phyloP scores from a whole-genome alignment of 1,140 invertebrate species.

The Hermatobates lingyangjiaoensis region DNA sequence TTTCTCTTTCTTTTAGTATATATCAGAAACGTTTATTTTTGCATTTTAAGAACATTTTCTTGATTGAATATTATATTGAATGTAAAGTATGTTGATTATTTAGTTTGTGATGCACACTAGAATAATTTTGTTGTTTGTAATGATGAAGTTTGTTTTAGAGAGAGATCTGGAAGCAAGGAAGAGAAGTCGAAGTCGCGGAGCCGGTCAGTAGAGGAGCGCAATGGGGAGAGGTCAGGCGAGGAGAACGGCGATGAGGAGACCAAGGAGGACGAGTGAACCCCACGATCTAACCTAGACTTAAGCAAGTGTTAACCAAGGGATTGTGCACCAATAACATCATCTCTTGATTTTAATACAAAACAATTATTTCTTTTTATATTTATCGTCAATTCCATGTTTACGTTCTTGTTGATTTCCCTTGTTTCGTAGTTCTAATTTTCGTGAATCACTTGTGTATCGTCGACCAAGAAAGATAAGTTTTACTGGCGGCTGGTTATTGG shows the following conservation, averaged over 20 bases:
- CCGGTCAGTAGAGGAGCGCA: constrained; percentile 29
- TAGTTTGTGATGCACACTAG: background rate
- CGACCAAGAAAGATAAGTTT: background rate
- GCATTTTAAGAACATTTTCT: background rate
- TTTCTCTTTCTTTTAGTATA: background rate
- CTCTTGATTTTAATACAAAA: background rate
- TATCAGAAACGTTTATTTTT: background rate
- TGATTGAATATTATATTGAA: background rate
- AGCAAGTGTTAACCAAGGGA: background rate
- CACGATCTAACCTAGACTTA: background rate
- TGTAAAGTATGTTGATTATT: background rate
- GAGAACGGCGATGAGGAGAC: constrained; percentile 15
- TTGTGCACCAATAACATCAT: background rate
- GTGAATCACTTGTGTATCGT: background rate
- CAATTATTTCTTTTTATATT: background rate
- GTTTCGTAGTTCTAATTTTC: background rate
- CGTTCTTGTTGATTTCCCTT: constrained; percentile 1
- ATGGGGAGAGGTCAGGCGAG: constrained; percentile 32
- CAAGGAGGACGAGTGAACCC: background rate
- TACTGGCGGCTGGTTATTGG: constrained; percentile 8
- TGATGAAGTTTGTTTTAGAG: constrained; percentile 19
- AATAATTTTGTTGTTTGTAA: background rate
- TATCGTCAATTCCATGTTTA: background rate
- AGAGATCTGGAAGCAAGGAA: constrained; percentile 27
- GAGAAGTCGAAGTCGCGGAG: constrained; percentile 33